Evolutionary conservation across 1,140 invertebrate species (phyloP), one percentile per base, ranked within the genome.

Genomic region (Solenopsis fugax): DNA sequence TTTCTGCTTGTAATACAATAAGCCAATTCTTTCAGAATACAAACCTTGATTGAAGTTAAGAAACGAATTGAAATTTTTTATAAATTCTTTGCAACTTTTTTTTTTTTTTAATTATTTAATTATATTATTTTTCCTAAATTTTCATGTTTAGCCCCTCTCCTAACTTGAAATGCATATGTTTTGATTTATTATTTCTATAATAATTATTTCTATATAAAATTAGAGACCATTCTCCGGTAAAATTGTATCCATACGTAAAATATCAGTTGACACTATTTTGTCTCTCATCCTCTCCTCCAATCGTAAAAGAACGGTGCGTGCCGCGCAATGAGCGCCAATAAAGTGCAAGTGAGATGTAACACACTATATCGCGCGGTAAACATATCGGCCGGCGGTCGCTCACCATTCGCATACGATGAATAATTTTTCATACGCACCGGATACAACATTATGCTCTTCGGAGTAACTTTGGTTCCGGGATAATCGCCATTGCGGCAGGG

Each of bases 361-460:
- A 41, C 21, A 21, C 37, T 65, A 48, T 67, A 87, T n/a, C 48
- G 78, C n/a, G 52, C 37, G 48, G 10, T n/a, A 48, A 75, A 52
- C 10, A 73, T 58, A 85, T 60, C 73, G 13, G 48, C 29, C 16
- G 58, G 45, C 21, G 48, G 71, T 34, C 45, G 60, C 82, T 78
- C 60, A 65, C 48, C 21, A 9, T 34, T 60, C 50, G 82, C 34
- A 69, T n/a, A 29, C 58, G 82, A 78, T 78, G 82, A 84, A 84
- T 84, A 84, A 84, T 84, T 84, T 84, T 84, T 84, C 80, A 84
- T 75, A 84, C 69, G 54, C 41, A 41, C 69, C 80, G 80, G 80
- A 73, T 41, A 73, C 80, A 62, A 75, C 69, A 84, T 84, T 84
- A 75, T 60, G 54, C 54, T 73, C 24, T 41, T 41, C 80, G 54